phyloP scores from a whole-genome alignment of 2,113 vertebrate species.

The Larimichthys crocea region DNA sequence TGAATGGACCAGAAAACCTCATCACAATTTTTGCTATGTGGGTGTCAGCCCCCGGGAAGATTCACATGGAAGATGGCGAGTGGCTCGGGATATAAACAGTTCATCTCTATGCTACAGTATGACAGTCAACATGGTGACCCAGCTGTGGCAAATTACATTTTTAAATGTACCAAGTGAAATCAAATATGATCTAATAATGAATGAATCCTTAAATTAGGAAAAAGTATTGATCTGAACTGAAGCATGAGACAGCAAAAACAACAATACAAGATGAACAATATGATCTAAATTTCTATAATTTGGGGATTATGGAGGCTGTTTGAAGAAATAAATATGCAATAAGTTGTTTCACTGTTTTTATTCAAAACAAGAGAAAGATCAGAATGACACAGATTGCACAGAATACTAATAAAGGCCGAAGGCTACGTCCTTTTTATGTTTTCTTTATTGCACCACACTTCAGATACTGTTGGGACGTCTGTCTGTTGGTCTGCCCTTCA shows the following conservation, averaged over 20 bases:
- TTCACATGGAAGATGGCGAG: neutral
- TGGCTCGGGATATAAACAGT: neutral
- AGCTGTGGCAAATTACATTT: neutral
- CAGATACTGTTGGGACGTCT: neutral
- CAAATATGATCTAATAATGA: neutral
- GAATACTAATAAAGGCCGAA: neutral
- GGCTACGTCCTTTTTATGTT: neutral
- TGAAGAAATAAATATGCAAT: neutral
- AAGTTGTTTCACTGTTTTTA: neutral
- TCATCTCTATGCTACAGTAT: neutral
- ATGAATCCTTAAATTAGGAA: neutral
- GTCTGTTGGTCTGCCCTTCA: neutral
- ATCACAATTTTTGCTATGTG: slow-evolving; percentile 7
- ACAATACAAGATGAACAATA: neutral
- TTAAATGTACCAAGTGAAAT: neutral
- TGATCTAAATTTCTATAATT: neutral
- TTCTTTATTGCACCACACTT: slow-evolving; percentile 13
- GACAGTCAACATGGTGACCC: neutral
- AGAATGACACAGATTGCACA: neutral
- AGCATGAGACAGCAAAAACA: neutral
- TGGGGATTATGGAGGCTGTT: neutral
- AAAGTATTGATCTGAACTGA: neutral
- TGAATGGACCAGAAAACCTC: slow-evolving; percentile 29
- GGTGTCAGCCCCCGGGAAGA: neutral
- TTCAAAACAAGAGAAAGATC: slow-evolving; percentile 4